Evolutionary conservation across 2,888 invertebrate species (phyloP), one percentile per base, ranked within the genome.

Genomic region (Keiferia lycopersicella): DNA sequence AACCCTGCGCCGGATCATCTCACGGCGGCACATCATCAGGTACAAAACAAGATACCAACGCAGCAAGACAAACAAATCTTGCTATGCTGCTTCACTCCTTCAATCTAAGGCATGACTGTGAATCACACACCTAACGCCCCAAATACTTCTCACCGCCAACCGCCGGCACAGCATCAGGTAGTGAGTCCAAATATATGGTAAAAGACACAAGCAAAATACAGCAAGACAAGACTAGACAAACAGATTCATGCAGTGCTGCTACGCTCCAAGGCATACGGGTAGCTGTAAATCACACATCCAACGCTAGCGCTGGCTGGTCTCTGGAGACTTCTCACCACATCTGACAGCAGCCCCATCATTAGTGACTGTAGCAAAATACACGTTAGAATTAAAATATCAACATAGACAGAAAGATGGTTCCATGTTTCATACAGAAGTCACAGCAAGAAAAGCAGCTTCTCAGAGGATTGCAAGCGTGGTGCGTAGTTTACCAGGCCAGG

Each of bases 301-400:
- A 73, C 30, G 79, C 75, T 10, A 75, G n/a, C n/a, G n/a, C n/a
- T n/a, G n/a, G n/a, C n/a, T n/a, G n/a, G n/a, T n/a, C n/a, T n/a
- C n/a, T n/a, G n/a, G 88, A 3, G 89, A 90, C 73, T 90, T 90
- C 80, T 89, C 91, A 0, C 88, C 91, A 0, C 89, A n/a, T n/a
- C n/a, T n/a, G n/a, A n/a, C 90, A 8, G 83, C 86, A n/a, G n/a
- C n/a, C n/a, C 39, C 90, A 89, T 79, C 90, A 90, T 75, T 90
- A 90, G 85, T 90, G 88, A 73, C 22, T 7, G 18, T 8, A n/a
- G 1, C 14, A n/a, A 30, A 6, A 30, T 0, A 10, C n/a, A n/a
- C n/a, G 45, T 16, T 11, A 34, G 1, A 34, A 8, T 4, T n/a
- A n/a, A n/a, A n/a, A n/a, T n/a, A n/a, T n/a, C n/a, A n/a, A n/a